Percentiles rank a stretch among this genome's conserved stretches.
Evolutionary conservation across 2,113 vertebrate genomes (phyloP).

Genomic region (Urocitellus parryii): DNA sequence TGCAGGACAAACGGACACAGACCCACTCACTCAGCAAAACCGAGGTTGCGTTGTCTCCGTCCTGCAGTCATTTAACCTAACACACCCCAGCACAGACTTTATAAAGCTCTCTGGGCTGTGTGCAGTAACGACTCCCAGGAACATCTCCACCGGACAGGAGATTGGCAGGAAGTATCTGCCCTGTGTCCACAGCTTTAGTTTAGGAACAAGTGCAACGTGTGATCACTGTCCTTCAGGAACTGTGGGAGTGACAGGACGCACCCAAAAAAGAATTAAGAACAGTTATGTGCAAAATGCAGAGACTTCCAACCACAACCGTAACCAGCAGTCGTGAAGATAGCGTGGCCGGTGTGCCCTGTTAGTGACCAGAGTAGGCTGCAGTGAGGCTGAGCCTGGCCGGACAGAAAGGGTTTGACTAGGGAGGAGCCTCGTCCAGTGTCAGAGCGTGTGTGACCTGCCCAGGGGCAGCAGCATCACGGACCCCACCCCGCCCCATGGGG

Average conservation of each 20-base stretch:
- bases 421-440: neutral
- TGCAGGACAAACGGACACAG: neutral
- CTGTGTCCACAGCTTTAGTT: neutral
- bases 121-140: rapidly evolving
- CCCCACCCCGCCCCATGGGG: neutral
- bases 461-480: neutral
- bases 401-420: neutral
- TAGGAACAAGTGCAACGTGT: neutral
- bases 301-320: neutral
- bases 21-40: neutral
- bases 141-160: neutral
- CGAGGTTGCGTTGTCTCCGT: neutral
- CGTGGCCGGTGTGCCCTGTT: rapidly evolving
- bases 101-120: neutral
- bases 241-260: neutral
- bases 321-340: neutral
- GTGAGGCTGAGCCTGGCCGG: neutral
- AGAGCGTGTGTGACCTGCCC: neutral
- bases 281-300: neutral
- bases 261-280: neutral
- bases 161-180: neutral
- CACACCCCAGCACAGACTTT: neutral
- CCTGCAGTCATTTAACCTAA: neutral
- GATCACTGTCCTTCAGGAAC: neutral
- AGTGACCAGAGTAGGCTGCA: neutral